These are phyloP conservation scores for Macaria liturata DNA, from an alignment of 2,888 invertebrate species.

Conservation along the genomic window DNA sequence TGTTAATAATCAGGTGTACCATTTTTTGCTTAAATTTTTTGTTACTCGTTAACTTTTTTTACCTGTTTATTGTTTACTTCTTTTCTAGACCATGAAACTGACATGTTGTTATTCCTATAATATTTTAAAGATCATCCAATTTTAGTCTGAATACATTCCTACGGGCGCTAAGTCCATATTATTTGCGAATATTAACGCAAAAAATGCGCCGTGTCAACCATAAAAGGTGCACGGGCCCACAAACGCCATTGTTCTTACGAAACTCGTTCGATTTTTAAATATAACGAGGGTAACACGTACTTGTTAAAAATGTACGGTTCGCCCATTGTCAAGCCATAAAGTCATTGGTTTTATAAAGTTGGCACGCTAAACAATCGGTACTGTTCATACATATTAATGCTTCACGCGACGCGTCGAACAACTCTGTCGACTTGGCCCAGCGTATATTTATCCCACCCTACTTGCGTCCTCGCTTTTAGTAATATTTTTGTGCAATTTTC, in stretches of 20 bases:
- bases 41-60: too few species aligned
- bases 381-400: conserved; percentile 66
- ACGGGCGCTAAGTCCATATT: too few species aligned
- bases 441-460: conserved; percentile 49
- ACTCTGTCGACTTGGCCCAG: conserved; percentile 46
- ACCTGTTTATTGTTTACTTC: too few species aligned
- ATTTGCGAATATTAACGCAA: neutral
- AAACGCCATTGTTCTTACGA: conserved; percentile 18
- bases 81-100: too few species aligned
- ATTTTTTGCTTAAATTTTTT: too few species aligned
- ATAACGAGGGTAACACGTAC: conserved; percentile 8
- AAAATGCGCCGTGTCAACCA: conserved; percentile 1
- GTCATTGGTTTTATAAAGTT: conserved; percentile 43
- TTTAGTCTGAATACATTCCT: too few species aligned
- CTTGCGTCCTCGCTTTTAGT: conserved; percentile 39
- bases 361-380: conserved; percentile 43
- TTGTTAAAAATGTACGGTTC: conserved; percentile 32
- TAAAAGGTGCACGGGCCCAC: conserved; percentile 4
- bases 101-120: too few species aligned
- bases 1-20: too few species aligned
- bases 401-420: conserved; percentile 53
- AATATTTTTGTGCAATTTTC: conserved; percentile 39
- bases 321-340: conserved; percentile 36
- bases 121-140: too few species aligned
- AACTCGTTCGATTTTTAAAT: conserved; percentile 20